A percentile compares a stretch with the other conserved stretches of the same genome.
phyloP scores from a whole-genome alignment of 2,888 invertebrate species.

The Hypomecis atomaria region DNA sequence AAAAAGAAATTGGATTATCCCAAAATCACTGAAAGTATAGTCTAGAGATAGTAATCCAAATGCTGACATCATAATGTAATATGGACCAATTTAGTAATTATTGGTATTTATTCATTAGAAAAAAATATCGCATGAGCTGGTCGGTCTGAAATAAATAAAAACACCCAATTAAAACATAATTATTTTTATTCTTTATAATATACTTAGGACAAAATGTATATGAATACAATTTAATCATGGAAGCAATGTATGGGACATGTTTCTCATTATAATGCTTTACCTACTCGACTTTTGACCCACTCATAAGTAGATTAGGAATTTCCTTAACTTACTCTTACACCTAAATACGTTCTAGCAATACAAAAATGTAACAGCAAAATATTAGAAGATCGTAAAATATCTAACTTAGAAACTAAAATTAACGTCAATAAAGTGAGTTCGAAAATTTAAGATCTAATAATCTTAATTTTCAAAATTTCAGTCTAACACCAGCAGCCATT shows the following conservation, averaged over 20 bases:
- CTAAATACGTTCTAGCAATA: constrained; percentile 35
- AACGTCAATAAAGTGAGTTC: constrained; percentile 36
- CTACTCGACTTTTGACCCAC: constrained; percentile 40
- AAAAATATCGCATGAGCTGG: too few relatives aligned
- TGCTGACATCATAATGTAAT: too few relatives aligned
- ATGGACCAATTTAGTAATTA: too few relatives aligned
- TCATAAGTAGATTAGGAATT: constrained; percentile 43
- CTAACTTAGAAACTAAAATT: constrained; percentile 24
- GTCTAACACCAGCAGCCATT: constrained; percentile 64
- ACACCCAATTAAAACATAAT: constrained; percentile 47
- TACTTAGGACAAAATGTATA: constrained; percentile 69
- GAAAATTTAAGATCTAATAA: constrained; percentile 47
- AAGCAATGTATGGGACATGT: constrained; percentile 77
- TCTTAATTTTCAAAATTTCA: constrained; percentile 50
- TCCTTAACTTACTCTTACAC: constrained; percentile 12
- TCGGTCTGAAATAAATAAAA: constrained; percentile 20
- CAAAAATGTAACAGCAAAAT: constrained; percentile 42
- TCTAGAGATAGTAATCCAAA: too few relatives aligned
- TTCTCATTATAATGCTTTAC: constrained; percentile 51
- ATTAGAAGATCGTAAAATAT: constrained; percentile 29
- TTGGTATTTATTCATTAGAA: too few relatives aligned
- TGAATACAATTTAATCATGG: constrained; percentile 72
- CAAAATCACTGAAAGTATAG: too few relatives aligned
- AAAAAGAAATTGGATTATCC: too few relatives aligned
- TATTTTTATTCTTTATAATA: constrained; percentile 62